Percentiles rank a stretch among this genome's conserved stretches.
Conservation (phyloP, 2,797 vertebrate species). For the Macroramphosus scolopax region DNA sequence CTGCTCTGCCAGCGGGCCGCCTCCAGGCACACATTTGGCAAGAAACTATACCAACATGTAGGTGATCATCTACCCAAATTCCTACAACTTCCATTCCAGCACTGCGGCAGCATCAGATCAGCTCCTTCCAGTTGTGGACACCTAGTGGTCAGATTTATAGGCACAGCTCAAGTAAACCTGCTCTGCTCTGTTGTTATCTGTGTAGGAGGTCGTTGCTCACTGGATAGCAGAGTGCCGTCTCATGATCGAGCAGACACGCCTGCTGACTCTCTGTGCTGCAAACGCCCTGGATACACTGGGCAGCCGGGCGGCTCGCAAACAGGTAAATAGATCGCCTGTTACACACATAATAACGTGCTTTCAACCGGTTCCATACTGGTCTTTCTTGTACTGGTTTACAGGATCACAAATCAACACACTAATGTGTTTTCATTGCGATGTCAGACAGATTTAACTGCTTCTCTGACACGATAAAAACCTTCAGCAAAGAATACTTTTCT, state of each 20-base stretch:
- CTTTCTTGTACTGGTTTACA: too few species aligned
- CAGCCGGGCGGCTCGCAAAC: constrained; percentile 82
- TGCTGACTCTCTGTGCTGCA: constrained; percentile 87
- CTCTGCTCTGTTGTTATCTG: background rate
- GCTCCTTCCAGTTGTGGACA: constrained; percentile 37
- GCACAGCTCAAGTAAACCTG: background rate
- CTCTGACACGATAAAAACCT: too few species aligned
- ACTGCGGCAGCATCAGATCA: too few species aligned
- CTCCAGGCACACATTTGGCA: constrained; percentile 82
- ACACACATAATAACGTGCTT: background rate
- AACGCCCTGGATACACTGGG: constrained; percentile 80
- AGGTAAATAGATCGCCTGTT: constrained; percentile 63
- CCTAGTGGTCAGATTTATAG: constrained; percentile 39
- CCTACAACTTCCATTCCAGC: background rate
- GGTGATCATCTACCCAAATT: constrained; percentile 34
- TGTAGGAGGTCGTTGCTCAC: constrained; percentile 89
- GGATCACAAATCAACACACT: too few species aligned
- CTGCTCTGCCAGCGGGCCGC: constrained; percentile 84
- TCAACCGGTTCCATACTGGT: background rate
- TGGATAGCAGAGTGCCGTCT: constrained; percentile 92
- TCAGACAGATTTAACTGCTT: too few species aligned
- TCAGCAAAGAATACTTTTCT: too few species aligned
- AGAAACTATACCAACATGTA: constrained; percentile 87
- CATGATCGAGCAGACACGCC: constrained; percentile 86
- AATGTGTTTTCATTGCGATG: too few species aligned